Conservation (phyloP, 2,888 invertebrate species). For the Sisyra terminalis region DNA sequence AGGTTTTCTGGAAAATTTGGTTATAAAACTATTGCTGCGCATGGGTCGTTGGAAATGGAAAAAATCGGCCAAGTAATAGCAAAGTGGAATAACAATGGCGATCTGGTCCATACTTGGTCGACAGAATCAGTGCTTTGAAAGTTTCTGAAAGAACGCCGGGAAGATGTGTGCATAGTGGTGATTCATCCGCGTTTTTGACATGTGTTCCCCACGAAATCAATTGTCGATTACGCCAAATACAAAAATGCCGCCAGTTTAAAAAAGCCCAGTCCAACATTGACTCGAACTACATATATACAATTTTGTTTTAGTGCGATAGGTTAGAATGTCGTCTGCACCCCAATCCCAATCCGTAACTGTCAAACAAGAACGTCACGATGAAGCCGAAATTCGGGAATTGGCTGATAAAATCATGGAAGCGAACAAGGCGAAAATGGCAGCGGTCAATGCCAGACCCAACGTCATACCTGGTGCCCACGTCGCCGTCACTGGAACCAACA, state of each 20-base stretch:
- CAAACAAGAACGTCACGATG: slow-evolving; percentile 64
- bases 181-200: no score
- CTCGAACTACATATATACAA: no score
- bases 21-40: neutral
- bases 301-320: slow-evolving; percentile 1
- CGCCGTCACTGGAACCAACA: slow-evolving; percentile 11
- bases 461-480: slow-evolving; percentile 12
- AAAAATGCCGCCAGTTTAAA: no score
- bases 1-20: neutral
- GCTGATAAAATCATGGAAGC: slow-evolving; percentile 78
- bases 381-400: slow-evolving; percentile 72
- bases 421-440: slow-evolving; percentile 49
- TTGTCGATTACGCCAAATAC: no score
- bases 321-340: slow-evolving; percentile 9
- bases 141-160: neutral
- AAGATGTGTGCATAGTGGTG: no score
- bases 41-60: no score
- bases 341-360: slow-evolving; percentile 20
- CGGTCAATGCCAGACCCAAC: slow-evolving; percentile 20
- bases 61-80: no score
- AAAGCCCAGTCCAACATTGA: no score
- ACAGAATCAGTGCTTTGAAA: neutral
- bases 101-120: slow-evolving; percentile 1
- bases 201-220: no score
- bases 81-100: slow-evolving; percentile 5